These are phyloP conservation scores for Sebastolobus alascanus DNA, from an alignment of 2,797 vertebrate genomes.

Conservation along the genomic window DNA sequence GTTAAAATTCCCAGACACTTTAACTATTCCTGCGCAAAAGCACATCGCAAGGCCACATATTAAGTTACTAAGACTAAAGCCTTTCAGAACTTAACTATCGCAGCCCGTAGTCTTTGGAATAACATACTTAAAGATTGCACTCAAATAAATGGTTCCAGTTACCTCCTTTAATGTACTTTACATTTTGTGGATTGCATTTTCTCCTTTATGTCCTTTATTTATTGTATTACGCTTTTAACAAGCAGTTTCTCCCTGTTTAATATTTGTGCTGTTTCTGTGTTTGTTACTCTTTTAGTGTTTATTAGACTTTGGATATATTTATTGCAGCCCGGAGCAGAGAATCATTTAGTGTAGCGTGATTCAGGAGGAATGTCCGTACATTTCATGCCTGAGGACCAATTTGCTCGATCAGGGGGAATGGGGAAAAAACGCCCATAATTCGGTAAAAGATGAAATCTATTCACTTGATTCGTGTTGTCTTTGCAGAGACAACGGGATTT, in stretches of 20 bases:
- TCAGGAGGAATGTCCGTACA: background rate
- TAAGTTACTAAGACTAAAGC: background rate
- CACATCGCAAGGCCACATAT: background rate
- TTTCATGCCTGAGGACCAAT: background rate
- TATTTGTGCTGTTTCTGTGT: background rate
- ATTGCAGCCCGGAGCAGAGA: background rate
- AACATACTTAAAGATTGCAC: background rate
- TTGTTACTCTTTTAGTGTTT: background rate
- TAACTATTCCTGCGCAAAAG: background rate
- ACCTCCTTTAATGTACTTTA: background rate
- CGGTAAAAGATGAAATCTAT: background rate
- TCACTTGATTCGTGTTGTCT: slow-evolving; percentile 36
- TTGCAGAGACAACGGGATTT: slow-evolving; percentile 95
- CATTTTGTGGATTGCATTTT: background rate
- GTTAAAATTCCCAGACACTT: background rate
- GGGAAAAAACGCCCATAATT: background rate
- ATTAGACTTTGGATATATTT: slow-evolving; percentile 17
- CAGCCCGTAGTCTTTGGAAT: background rate
- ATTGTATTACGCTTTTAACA: background rate
- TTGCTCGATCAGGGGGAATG: background rate
- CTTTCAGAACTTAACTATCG: background rate
- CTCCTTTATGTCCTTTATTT: background rate
- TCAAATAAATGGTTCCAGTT: background rate
- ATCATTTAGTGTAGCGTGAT: background rate
- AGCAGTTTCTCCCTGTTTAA: background rate